Conservation (phyloP, 2,113 vertebrate genomes). For the Corythoichthys haematopterus region DNA sequence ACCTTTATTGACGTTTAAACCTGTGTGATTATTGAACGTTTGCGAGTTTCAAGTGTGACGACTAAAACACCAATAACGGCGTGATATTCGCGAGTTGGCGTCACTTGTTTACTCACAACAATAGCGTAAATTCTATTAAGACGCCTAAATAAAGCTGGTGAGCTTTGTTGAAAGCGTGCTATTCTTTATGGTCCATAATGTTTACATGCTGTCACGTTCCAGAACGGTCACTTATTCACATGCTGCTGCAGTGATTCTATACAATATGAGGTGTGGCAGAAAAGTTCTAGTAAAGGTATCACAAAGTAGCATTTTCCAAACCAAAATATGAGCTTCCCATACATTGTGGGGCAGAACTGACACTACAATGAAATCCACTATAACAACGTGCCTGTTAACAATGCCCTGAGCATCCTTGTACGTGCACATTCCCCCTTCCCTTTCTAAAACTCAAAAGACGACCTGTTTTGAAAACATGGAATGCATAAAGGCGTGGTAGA, state of each 20-base stretch:
- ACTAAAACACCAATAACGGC: background rate
- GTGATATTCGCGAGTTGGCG: background rate
- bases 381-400: too few relatives aligned
- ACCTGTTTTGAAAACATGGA: too few relatives aligned
- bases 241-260: background rate
- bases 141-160: constrained; percentile 18
- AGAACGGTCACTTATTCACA: constrained; percentile 43
- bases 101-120: background rate
- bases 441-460: too few relatives aligned
- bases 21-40: background rate
- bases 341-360: background rate
- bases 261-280: background rate
- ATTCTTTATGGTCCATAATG: constrained; percentile 28
- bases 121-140: background rate
- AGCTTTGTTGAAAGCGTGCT: constrained; percentile 21
- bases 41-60: background rate
- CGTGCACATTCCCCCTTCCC: too few relatives aligned
- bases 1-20: background rate
- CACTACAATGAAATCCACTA: too few relatives aligned
- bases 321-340: background rate
- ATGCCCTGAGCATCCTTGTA: too few relatives aligned
- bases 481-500: too few relatives aligned
- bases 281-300: background rate
- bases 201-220: constrained; percentile 28
- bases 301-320: background rate